Base-by-base conservation (phyloP, 2,797 vertebrate genomes). In the Falco columbarius region DNA sequence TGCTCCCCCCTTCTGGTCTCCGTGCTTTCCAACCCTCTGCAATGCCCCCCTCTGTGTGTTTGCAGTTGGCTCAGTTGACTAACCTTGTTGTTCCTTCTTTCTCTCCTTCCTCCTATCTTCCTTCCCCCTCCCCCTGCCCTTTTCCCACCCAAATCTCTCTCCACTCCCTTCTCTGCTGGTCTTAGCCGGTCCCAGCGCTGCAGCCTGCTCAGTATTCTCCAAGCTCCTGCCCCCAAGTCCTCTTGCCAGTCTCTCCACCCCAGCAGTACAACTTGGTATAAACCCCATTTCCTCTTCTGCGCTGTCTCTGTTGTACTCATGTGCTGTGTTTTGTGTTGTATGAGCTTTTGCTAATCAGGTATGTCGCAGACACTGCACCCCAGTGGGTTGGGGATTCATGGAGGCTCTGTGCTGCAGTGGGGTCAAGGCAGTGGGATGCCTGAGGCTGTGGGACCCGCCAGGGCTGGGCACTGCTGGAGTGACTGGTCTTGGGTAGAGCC, bases 231-330 rank as follows among this genome's bases (percentile, higher is more conserved):
- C 99, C 99, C 99, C 99, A 99, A 98, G 99, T 99, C 98, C 99
- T 99, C 98, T 99, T 99, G 98, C 99, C 99, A 98, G 99, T 99
- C 98, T 99, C 99, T 99, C 99, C 99, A 98, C 98, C 99, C 98
- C 99, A 99, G 99, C 99, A 99, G 99, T 99, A 99, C 99, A 99
- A 99, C 98, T 98, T 99, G 99, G 99, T 99, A 99, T 98, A 99
- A 97, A 97, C 61, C 93, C 95, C 90, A 74, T 93, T 97, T 93
- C 97, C 96, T 92, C 74, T 96, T 95, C 91, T 80, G 97, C 94
- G 66, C 94, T 80, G 59, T 94, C 93, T 97, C 82, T 90, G 26
- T 95, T 82, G 96, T 93, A n/a, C 65, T 83, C 55, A 3, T 34
- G 92, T 85, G 90, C 67, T 79, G 73, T 97, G 55, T 93, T 62